Percentiles rank a stretch among this genome's conserved stretches.
phyloP scores from a whole-genome alignment of 1,140 invertebrate species.

The Spodoptera frugiperda region DNA sequence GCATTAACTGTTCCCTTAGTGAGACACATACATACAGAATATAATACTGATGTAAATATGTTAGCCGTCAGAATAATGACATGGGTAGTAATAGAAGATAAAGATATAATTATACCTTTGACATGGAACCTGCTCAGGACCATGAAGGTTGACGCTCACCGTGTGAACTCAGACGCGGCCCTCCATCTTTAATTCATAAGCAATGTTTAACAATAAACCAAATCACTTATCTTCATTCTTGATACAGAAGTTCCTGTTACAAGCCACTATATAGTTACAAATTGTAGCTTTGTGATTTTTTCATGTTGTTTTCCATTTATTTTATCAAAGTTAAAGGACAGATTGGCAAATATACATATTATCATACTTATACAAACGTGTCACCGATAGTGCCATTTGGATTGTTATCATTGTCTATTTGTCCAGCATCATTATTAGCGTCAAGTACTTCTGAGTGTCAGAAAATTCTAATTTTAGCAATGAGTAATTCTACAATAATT shows the following conservation, averaged over 20 bases:
- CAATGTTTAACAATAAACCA: conserved; percentile 16
- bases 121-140: conserved; percentile 3
- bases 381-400: background rate
- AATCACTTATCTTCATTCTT: conserved; percentile 3
- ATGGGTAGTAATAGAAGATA: background rate
- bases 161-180: conserved; percentile 24
- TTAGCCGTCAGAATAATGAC: background rate
- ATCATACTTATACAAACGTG: background rate
- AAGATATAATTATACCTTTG: conserved; percentile 2
- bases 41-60: background rate
- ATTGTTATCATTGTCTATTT: background rate
- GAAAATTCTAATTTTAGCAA: too few relatives aligned
- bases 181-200: conserved; percentile 29
- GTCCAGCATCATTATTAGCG: background rate
- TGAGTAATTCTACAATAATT: too few relatives aligned
- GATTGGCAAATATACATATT: background rate
- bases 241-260: conserved; percentile 19
- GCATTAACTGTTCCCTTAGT: too few relatives aligned
- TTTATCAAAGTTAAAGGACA: background rate
- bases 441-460: background rate
- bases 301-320: background rate
- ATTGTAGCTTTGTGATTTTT: background rate
- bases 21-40: background rate
- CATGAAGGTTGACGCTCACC: conserved; percentile 10
- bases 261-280: background rate